Evolutionary conservation across 2,888 invertebrate genomes (phyloP), one percentile per base, ranked within the genome.

Genomic region (Pandemis cinnamomeana): DNA sequence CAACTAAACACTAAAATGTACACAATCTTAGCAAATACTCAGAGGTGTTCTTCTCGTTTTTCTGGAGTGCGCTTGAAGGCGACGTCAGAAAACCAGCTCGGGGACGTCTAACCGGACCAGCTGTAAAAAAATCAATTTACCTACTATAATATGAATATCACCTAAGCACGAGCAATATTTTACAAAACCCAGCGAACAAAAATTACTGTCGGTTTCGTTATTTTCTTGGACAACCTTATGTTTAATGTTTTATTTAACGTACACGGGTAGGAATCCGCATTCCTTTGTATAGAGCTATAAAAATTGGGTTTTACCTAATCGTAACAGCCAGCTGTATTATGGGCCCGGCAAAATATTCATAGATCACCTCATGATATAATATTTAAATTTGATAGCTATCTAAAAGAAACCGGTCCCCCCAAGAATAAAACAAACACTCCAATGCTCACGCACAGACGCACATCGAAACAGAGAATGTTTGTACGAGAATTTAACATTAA

Each of bases 261-360:
- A 58, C 10, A 27, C 44, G 67, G 55, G 58, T 71, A 67, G 55
- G 73, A 79, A 83, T 82, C 84, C 84, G 84, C 84, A 84, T 84
- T 84, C 84, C 80, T 74, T 66, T 27, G 62, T 61, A 79, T 58
- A 67, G 69, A 36, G 64, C 61, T 44, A 74, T 72, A 71, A 68
- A 77, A 79, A 71, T 70, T 78, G 78, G 80, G 80, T 80, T 80
- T 81, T 79, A 77, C 78, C 79, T 41, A 75, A 76, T 67, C 73
- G 72, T 69, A 71, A 1, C 42, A n/a, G 66, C 61, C 72, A 72
- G 61, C 44, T 72, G 71, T 75, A 60, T 68, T 36, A 64, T 67
- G 66, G 71, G 71, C 61, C 15, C 74, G 74, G 72, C 77, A 77
- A 71, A 77, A 68, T 80, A 82, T 80, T 78, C 78, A 80, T 77